These are phyloP conservation scores for Tetragonula clypearis DNA, from an alignment of 1,140 invertebrate species.

Conservation along the genomic window DNA sequence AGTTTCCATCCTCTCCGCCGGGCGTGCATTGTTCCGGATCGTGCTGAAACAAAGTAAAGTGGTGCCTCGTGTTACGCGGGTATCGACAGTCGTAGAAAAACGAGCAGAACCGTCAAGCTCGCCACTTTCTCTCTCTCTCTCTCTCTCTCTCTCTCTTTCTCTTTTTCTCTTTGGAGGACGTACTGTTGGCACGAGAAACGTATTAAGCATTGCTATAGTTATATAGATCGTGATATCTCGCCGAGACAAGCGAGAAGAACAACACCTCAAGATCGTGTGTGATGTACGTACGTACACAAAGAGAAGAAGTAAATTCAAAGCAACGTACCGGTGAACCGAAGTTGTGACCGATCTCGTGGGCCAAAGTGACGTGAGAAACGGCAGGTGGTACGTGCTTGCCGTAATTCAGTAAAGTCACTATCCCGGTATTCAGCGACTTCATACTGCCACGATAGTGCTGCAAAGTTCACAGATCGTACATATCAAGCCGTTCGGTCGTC, in stretches of 20 bases:
- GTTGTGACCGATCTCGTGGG: conserved; percentile 99
- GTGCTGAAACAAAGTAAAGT: conserved; percentile 85
- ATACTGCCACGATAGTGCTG: conserved; percentile 96
- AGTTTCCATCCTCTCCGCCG: conserved; percentile 97
- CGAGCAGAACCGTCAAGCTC: conserved; percentile 4
- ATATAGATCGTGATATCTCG: not conserved
- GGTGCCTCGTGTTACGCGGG: conserved; percentile 7
- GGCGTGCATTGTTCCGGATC: conserved; percentile 96
- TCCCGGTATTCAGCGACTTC: conserved; percentile 98
- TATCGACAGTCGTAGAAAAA: conserved; percentile 51
- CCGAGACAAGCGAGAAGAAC: not conserved
- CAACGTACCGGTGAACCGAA: conserved; percentile 96
- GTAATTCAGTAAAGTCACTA: conserved; percentile 98
- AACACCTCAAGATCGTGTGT: not conserved
- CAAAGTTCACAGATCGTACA: conserved; percentile 75
- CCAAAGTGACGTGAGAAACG: conserved; percentile 99
- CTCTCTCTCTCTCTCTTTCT: not conserved
- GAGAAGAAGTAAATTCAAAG: conserved; percentile 11
- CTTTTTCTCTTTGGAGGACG: not conserved
- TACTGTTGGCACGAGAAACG: not conserved
- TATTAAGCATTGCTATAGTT: not conserved
- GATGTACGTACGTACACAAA: not conserved
- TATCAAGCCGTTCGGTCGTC: not conserved
- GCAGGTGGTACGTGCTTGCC: conserved; percentile 98
- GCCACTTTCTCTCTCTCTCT: not conserved